Percentiles rank a stretch among this genome's conserved stretches.
Evolutionary conservation across 2,888 invertebrate genomes (phyloP).

Genomic region (Fabriciana adippe): DNA sequence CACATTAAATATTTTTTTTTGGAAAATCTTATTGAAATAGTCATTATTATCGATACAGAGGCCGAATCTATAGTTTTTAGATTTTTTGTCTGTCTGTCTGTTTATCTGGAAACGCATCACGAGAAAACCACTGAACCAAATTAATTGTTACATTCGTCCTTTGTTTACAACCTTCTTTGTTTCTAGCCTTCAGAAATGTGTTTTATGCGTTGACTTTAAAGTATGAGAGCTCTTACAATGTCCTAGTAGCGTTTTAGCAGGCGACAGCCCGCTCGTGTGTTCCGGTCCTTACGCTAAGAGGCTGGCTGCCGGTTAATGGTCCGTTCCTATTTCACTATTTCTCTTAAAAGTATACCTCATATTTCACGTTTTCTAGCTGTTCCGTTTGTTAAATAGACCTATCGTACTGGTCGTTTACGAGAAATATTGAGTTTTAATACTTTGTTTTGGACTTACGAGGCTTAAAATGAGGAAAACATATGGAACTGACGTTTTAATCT

Average conservation of each 20-base stretch:
- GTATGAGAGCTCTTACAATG: slow-evolving; percentile 24
- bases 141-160: background rate
- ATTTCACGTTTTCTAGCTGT: slow-evolving; percentile 21
- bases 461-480: too few species aligned
- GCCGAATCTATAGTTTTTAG: too few species aligned
- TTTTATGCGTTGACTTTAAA: slow-evolving; percentile 14
- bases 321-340: slow-evolving; percentile 27
- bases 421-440: slow-evolving; percentile 2
- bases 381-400: slow-evolving; percentile 14
- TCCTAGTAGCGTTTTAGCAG: slow-evolving; percentile 26
- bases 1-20: too few species aligned
- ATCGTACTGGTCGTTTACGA: slow-evolving; percentile 6
- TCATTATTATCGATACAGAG: too few species aligned
- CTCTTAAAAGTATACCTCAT: slow-evolving; percentile 22
- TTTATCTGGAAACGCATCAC: too few species aligned
- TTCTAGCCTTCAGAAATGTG: slow-evolving; percentile 13
- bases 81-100: too few species aligned
- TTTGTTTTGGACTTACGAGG: too few species aligned
- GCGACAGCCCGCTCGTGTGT: slow-evolving; percentile 34
- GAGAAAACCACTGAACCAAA: too few species aligned
- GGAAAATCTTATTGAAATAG: too few species aligned
- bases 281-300: slow-evolving; percentile 34
- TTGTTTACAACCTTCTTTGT: background rate
- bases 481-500: too few species aligned
- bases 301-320: slow-evolving; percentile 27